A percentile compares a stretch with the other conserved stretches of the same genome.
phyloP scores from a whole-genome alignment of 2,888 invertebrate species.

The Ophioninae sp. region DNA sequence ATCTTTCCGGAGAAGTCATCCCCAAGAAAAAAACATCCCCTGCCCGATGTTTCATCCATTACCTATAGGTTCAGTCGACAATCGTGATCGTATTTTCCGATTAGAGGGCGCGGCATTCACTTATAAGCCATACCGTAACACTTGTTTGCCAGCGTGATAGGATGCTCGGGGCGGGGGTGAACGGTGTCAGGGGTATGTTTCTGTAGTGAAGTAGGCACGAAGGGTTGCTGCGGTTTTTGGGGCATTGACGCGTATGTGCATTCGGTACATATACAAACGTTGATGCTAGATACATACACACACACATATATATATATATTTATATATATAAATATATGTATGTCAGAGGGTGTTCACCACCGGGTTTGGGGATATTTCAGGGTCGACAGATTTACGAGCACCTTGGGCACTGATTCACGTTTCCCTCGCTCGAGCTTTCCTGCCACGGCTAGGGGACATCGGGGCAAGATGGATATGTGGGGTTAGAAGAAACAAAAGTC shows the following conservation, averaged over 20 bases:
- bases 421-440: conserved; percentile 51
- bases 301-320: too few species aligned
- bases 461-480: too few species aligned
- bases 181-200: conserved; percentile 42
- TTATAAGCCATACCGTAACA: conserved; percentile 81
- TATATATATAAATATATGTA: not conserved
- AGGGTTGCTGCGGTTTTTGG: conserved; percentile 45
- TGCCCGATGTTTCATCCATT: not conserved
- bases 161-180: conserved; percentile 42
- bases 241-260: conserved; percentile 39
- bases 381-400: conserved; percentile 80
- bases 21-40: conserved; percentile 18
- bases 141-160: conserved; percentile 80
- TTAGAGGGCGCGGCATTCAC: conserved; percentile 81
- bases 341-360: conserved; percentile 57
- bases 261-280: conserved; percentile 16
- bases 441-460: conserved; percentile 1
- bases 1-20: conserved; percentile 42
- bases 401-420: conserved; percentile 81
- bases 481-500: too few species aligned
- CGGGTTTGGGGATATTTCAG: conserved; percentile 67
- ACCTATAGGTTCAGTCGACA: conserved; percentile 68
- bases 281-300: conserved; percentile 40
- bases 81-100: conserved; percentile 81
- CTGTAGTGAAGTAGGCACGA: conserved; percentile 47